Evolutionary conservation across 2,888 invertebrate genomes (phyloP), one percentile per base, ranked within the genome.

Genomic region (Brachypalpus laphriformis): DNA sequence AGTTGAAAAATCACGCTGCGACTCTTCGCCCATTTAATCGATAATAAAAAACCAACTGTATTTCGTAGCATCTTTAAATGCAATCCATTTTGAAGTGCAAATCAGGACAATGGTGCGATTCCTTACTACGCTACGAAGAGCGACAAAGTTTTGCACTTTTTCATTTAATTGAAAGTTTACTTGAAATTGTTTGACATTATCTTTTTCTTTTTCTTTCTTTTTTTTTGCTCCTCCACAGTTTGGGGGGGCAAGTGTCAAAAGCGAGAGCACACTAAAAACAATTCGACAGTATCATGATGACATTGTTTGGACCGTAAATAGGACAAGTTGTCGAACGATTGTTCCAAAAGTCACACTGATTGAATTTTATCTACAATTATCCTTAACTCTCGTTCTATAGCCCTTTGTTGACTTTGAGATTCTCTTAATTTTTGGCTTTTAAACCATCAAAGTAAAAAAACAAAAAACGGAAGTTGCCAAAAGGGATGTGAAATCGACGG

Each of bases 81-180:
- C 51, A 72, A 72, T 51, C 22, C 28, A 31, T 20, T 49, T 28
- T 20, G 8, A 6, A 3, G 3, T 0, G 2, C 25, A 37, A 49
- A 22, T 42, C 14, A 45, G 25, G 11, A 57, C 20, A 56, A 57
- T 34, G 31, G 28, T 45, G 31, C 14, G 22, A 14, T 20, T 45
- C 18, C 40, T 8, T 14, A 14, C 8, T 9, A 6, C 42, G 5
- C 7, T 1, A 9, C 42, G 31, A 47, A 59, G 22, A 37, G 65
- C 20, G 65, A 82, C 42, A 77, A 82, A 82, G 57, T 82, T 82
- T 71, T 71, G 45, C 71, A 77, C 71, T 82, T 65, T 71, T 49
- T 7, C 74, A 71, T 59, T 71, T 76, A 82, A 82, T 77, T 77
- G 77, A 82, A 77, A 82, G 77, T 70, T 63, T n/a, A 82, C 82